Evolutionary conservation across 2,888 invertebrate species (phyloP).

Genomic region (Sympetrum striolatum): DNA sequence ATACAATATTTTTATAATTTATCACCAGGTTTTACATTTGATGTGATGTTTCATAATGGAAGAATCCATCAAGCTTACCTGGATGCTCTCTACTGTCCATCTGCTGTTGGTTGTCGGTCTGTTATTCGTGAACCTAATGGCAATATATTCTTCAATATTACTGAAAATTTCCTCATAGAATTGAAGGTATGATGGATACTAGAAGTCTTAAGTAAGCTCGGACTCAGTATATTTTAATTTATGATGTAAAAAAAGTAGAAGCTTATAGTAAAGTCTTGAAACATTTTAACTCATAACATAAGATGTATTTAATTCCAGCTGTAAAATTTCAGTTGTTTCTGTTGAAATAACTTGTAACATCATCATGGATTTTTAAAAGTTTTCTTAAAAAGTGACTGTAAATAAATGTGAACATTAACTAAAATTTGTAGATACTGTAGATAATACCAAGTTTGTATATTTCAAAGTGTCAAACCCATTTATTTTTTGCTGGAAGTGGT

Average conservation of each 20-base stretch:
- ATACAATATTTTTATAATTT: not conserved
- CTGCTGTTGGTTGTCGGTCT: conserved; percentile 88
- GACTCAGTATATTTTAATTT: too few relatives aligned
- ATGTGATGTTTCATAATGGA: conserved; percentile 74
- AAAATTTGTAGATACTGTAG: not conserved
- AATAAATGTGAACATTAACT: not conserved
- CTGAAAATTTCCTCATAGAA: conserved; percentile 81
- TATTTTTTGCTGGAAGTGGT: too few relatives aligned
- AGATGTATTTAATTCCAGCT: too few relatives aligned
- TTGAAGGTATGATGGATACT: conserved; percentile 67
- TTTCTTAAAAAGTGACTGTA: not conserved
- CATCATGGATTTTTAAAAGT: not conserved
- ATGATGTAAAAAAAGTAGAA: too few relatives aligned
- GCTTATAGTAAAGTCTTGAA: too few relatives aligned
- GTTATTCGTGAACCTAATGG: conserved; percentile 74
- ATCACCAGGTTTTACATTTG: conserved; percentile 66
- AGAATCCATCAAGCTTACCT: conserved; percentile 77
- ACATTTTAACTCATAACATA: too few relatives aligned
- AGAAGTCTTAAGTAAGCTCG: too few relatives aligned
- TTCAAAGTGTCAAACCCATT: not conserved
- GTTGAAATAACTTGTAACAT: too few relatives aligned
- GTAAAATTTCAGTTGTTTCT: too few relatives aligned
- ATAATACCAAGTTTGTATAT: not conserved
- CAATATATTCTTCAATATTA: conserved; percentile 72
- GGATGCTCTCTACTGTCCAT: conserved; percentile 82